Conservation (phyloP, 2,888 invertebrate genomes). For the Epinotia bilunana region DNA sequence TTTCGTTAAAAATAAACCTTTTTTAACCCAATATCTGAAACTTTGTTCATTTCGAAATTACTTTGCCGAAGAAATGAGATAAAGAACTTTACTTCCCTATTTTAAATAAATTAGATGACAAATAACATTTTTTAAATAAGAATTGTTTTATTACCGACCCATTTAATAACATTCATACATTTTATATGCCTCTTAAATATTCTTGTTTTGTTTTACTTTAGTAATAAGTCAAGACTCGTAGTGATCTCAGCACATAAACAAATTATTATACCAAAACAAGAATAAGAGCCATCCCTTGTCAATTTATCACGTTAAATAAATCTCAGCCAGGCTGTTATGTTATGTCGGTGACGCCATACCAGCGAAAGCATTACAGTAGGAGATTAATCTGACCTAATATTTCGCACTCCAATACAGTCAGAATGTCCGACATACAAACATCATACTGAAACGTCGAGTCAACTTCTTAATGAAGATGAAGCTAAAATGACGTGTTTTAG, state of each 20-base stretch:
- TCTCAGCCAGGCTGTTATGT: conserved; percentile 23
- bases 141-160: conserved; percentile 14
- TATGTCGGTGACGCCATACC: conserved; percentile 6
- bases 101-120: conserved; percentile 57
- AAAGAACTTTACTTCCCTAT: conserved; percentile 51
- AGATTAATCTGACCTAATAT: too few species aligned
- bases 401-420: too few species aligned
- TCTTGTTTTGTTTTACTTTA: not conserved
- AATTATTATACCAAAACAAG: too few species aligned
- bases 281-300: conserved; percentile 24
- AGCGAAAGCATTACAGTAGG: conserved; percentile 15
- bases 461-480: too few species aligned
- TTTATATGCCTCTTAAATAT: not conserved
- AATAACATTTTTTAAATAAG: conserved; percentile 51
- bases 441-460: too few species aligned
- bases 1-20: conserved; percentile 26
- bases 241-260: too few species aligned
- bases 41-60: conserved; percentile 57
- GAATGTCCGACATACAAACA: too few species aligned
- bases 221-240: too few species aligned
- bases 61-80: conserved; percentile 52
- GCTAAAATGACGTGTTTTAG: too few species aligned
- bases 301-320: conserved; percentile 31
- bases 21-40: conserved; percentile 49
- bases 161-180: not conserved